A percentile compares a stretch with the other conserved stretches of the same genome.
Conservation (phyloP, 1,140 invertebrate genomes). For the Drosophila sucinea region DNA sequence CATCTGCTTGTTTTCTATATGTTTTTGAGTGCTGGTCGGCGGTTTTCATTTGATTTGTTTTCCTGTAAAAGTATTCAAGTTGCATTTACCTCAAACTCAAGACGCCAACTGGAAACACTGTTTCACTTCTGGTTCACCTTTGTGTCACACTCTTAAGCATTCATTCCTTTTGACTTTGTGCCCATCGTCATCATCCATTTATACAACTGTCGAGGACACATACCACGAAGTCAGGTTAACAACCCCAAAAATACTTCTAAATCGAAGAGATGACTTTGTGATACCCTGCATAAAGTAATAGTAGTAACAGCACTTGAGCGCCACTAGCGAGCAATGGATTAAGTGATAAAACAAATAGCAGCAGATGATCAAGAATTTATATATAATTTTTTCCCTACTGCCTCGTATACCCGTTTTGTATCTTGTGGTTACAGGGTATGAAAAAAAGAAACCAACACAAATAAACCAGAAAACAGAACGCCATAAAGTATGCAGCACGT, state of each 20-base stretch:
- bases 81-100: constrained; percentile 2
- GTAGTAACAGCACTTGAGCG: too few species aligned
- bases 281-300: too few species aligned
- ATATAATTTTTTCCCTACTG: too few species aligned
- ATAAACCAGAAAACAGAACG: constrained; percentile 24
- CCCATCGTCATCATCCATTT: constrained; percentile 48
- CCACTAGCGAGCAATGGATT: too few species aligned
- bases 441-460: constrained; percentile 4
- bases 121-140: constrained; percentile 9
- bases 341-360: too few species aligned
- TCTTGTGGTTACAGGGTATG: too few species aligned
- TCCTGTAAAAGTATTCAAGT: background rate
- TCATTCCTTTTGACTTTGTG: constrained; percentile 17
- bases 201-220: constrained; percentile 47
- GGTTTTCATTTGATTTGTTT: background rate
- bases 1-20: background rate
- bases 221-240: constrained; percentile 53
- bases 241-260: constrained; percentile 40
- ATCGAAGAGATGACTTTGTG: background rate
- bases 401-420: too few species aligned
- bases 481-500: constrained; percentile 69
- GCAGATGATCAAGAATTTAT: too few species aligned
- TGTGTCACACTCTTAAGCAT: constrained; percentile 11
- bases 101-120: background rate
- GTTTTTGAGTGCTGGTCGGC: background rate